A percentile compares a stretch with the other conserved stretches of the same genome.
These are phyloP conservation scores for Noctuana brunneofusca DNA, from an alignment of 2,888 invertebrate species.

Conservation along the genomic window DNA sequence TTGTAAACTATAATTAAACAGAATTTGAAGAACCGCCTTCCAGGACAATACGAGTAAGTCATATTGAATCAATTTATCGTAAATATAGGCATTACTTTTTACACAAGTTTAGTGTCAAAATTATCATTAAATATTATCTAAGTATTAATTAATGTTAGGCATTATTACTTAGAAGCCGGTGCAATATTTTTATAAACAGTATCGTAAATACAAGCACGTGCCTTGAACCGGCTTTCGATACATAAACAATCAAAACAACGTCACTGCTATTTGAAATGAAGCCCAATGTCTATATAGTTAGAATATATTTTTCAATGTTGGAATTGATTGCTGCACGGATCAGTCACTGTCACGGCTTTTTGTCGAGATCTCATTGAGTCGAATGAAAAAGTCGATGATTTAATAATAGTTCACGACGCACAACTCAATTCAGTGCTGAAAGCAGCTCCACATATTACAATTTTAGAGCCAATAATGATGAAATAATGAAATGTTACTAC, in stretches of 20 bases:
- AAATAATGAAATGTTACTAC: neutral
- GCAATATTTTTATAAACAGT: neutral
- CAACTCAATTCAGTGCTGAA: neutral
- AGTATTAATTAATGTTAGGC: neutral
- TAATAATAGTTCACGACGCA: constrained; percentile 29
- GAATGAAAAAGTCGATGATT: constrained; percentile 24
- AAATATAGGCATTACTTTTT: no score
- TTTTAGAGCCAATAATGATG: neutral
- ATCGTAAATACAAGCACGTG: constrained; percentile 4
- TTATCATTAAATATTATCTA: no score
- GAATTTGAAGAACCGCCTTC: no score
- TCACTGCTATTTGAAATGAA: neutral
- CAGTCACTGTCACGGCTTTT: constrained; percentile 25
- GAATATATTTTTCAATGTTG: constrained; percentile 6
- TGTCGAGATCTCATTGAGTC: constrained; percentile 12
- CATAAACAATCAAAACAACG: constrained; percentile 2
- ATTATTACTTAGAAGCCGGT: constrained; percentile 8
- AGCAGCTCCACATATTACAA: neutral
- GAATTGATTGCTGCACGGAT: neutral
- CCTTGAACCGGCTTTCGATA: neutral
- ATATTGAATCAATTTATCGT: no score
- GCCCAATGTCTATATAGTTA: neutral
- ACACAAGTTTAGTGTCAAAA: no score
- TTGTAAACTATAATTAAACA: no score
- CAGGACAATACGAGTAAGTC: no score